Percentiles rank a stretch among this genome's conserved stretches.
These are phyloP conservation scores for Triplophysa tibetana DNA, from an alignment of 2,113 vertebrate genomes.

Conservation along the genomic window DNA sequence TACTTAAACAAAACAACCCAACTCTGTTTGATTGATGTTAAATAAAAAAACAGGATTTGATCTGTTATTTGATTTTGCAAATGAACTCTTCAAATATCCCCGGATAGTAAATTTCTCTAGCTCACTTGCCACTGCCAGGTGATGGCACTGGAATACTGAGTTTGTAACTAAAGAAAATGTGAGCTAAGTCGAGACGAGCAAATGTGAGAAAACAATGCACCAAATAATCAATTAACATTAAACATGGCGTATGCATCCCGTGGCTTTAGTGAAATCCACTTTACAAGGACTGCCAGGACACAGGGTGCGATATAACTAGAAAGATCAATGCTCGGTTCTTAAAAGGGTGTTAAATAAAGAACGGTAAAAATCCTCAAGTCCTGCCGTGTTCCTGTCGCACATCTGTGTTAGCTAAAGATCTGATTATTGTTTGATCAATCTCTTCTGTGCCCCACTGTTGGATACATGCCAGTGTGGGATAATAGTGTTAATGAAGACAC, in stretches of 20 bases:
- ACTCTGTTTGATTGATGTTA: too few species aligned
- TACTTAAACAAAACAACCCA: too few species aligned
- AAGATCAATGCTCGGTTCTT: neutral
- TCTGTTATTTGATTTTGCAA: too few species aligned
- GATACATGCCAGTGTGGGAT: constrained; percentile 46
- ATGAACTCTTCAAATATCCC: too few species aligned
- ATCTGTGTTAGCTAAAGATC: constrained; percentile 24
- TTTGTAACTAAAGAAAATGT: constrained; percentile 24
- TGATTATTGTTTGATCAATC: constrained; percentile 46
- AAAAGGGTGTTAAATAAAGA: neutral
- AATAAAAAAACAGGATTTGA: too few species aligned
- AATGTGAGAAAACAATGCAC: constrained; percentile 44
- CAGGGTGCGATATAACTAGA: neutral
- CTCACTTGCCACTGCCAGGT: neutral
- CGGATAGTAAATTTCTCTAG: too few species aligned
- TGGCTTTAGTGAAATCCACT: constrained; percentile 39
- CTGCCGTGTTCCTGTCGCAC: constrained; percentile 25
- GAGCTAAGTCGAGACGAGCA: neutral
- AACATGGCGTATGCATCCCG: constrained; percentile 53
- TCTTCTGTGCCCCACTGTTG: constrained; percentile 38
- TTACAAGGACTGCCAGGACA: neutral
- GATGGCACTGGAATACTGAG: too few species aligned
- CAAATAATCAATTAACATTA: constrained; percentile 61
- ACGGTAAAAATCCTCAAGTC: neutral
- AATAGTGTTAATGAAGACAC: constrained; percentile 57